phyloP scores from a whole-genome alignment of 2,113 vertebrate species.

The Edolisoma coerulescens region DNA sequence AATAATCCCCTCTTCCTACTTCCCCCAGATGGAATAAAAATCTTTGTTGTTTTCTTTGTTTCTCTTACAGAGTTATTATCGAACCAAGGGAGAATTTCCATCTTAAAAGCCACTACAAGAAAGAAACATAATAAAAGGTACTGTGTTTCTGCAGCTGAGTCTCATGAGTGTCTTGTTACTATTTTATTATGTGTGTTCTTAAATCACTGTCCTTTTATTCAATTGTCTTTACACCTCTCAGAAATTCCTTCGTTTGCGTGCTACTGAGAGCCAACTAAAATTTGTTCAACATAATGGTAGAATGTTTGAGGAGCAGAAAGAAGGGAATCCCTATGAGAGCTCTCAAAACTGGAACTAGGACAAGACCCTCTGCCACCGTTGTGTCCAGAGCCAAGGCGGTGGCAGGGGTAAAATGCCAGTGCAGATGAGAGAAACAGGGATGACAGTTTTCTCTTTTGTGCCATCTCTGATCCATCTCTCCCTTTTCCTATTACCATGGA shows the following conservation, averaged over 20 bases:
- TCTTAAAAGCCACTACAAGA: not conserved
- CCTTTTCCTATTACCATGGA: not conserved
- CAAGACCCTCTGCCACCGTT: not conserved
- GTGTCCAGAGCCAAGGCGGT: not conserved
- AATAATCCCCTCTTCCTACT: not conserved
- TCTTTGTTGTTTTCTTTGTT: not conserved
- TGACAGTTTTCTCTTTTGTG: not conserved
- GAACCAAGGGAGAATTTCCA: not conserved
- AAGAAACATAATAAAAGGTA: constrained; percentile 21
- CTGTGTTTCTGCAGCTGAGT: not conserved
- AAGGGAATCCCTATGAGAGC: not conserved
- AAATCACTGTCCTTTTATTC: not conserved
- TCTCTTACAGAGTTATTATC: constrained; percentile 19
- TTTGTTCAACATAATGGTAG: not conserved
- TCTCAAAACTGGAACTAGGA: not conserved
- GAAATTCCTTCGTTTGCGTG: not conserved
- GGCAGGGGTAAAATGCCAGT: not conserved
- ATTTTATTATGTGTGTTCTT: not conserved
- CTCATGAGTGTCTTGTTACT: not conserved
- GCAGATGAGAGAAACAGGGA: not conserved
- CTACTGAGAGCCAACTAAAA: not conserved
- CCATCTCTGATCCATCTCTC: not conserved
- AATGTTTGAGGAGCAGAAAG: not conserved
- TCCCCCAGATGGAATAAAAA: not conserved
- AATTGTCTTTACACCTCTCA: not conserved